A percentile compares a stretch with the other conserved stretches of the same genome.
Conservation (phyloP, 2,113 vertebrate genomes). For the Trinectes maculatus region DNA sequence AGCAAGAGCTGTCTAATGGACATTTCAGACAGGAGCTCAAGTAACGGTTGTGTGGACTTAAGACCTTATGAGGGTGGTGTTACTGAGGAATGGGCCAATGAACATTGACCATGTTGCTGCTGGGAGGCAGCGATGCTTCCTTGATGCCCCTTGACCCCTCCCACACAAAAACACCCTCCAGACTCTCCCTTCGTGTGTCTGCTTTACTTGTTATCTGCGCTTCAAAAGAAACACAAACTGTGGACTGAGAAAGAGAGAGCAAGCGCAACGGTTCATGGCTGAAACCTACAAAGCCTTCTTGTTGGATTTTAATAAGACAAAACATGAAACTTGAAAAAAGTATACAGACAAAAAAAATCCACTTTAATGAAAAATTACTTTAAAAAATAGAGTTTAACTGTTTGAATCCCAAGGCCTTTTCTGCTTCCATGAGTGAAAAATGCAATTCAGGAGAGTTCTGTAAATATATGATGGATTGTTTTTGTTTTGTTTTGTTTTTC, state of each 20-base stretch:
- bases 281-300: slow-evolving; percentile 44
- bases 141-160: slow-evolving; percentile 21
- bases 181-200: slow-evolving; percentile 17
- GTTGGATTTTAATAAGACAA: slow-evolving; percentile 61
- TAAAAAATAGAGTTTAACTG: slow-evolving; percentile 55
- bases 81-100: slow-evolving; percentile 23
- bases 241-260: slow-evolving; percentile 27
- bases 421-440: slow-evolving; percentile 73
- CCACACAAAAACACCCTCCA: neutral
- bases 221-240: slow-evolving; percentile 36
- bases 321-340: slow-evolving; percentile 71
- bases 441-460: slow-evolving; percentile 81
- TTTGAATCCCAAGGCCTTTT: slow-evolving; percentile 76
- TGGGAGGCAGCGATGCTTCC: slow-evolving; percentile 34
- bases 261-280: slow-evolving; percentile 3
- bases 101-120: slow-evolving; percentile 74
- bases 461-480: slow-evolving; percentile 74
- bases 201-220: slow-evolving; percentile 49
- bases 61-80: slow-evolving; percentile 22
- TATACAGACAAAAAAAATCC: slow-evolving; percentile 44
- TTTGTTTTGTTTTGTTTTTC: slow-evolving; percentile 50
- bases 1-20: slow-evolving; percentile 27
- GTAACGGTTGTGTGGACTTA: slow-evolving; percentile 42
- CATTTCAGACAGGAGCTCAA: slow-evolving; percentile 42
- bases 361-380: slow-evolving; percentile 47